Evolutionary conservation across 2,888 invertebrate species (phyloP), one percentile per base, ranked within the genome.

Genomic region (Globia sparganii): DNA sequence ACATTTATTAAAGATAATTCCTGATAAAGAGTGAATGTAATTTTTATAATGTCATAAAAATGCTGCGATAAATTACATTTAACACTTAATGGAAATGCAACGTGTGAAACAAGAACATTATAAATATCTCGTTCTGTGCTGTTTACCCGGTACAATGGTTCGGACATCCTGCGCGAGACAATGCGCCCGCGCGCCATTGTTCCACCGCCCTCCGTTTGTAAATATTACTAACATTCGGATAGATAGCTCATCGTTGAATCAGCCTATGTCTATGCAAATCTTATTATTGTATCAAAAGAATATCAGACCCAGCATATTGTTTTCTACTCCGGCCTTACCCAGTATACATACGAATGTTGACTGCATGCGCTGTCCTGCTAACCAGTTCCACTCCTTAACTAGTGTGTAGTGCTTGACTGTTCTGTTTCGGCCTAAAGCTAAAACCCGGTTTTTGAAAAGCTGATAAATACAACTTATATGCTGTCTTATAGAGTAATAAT

Each of bases 131-230:
- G 96, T 96, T 96, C 96, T 96, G 96, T 95, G 92, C 96, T 96
- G 96, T 95, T 96, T 96, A 92, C 91, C 89, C 89, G 92, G 90
- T 91, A 96, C 96, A 96, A 96, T 96, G 91, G 91, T 89, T 94
- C 95, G 95, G 94, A 95, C 95, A 95, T 96, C 96, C 96, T 96
- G 96, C 92, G 84, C 91, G 90, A 94, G 92, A 96, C 96, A 96
- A 96, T 96, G 93, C 94, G 91, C 91, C 91, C 87, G 93, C 92
- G 92, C 91, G 89, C 94, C 91, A 96, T 96, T 96, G 96, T 96
- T 95, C 91, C 89, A 91, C 87, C 86, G 91, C 94, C 93, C 94
- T 91, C 91, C 93, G 91, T 93, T 94, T 93, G 93, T 94, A 95
- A 95, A 95, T 94, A 95, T 90, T 90, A 88, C 90, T 87, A 89